phyloP scores from a whole-genome alignment of 2,888 invertebrate species.

The Eupithecia centaureata region DNA sequence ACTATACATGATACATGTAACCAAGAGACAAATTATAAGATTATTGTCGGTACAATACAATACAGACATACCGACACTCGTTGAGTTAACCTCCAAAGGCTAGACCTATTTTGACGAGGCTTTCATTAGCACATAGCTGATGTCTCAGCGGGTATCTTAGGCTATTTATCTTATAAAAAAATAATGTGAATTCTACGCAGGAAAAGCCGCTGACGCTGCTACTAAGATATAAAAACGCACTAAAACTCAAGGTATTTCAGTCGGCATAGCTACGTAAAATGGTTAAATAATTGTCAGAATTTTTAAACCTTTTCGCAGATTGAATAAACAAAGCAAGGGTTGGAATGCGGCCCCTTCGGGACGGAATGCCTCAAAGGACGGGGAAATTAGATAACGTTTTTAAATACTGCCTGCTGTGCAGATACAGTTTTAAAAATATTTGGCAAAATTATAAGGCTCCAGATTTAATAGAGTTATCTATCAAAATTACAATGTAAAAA shows the following conservation, averaged over 20 bases:
- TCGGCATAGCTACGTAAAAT: not conserved
- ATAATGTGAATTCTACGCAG: no score
- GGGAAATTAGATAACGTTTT: conserved; percentile 10
- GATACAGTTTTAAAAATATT: not conserved
- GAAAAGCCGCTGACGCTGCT: not conserved
- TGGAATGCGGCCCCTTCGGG: conserved; percentile 17
- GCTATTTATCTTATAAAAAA: no score
- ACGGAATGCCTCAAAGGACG: conserved; percentile 20
- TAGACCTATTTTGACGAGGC: no score
- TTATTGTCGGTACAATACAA: no score
- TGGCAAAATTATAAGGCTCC: not conserved
- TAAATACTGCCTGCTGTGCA: not conserved
- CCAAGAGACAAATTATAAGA: no score
- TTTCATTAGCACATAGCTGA: no score
- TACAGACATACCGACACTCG: no score
- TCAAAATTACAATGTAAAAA: no score
- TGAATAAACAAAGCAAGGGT: conserved; percentile 22
- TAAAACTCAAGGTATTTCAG: not conserved
- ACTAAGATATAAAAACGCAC: not conserved
- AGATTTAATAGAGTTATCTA: no score
- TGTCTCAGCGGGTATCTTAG: no score
- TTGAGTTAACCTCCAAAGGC: no score
- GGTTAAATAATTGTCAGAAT: not conserved
- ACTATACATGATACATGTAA: no score
- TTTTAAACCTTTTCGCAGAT: conserved; percentile 4